phyloP scores from a whole-genome alignment of 2,797 vertebrate species.

The Rhadinocentrus ornatus region DNA sequence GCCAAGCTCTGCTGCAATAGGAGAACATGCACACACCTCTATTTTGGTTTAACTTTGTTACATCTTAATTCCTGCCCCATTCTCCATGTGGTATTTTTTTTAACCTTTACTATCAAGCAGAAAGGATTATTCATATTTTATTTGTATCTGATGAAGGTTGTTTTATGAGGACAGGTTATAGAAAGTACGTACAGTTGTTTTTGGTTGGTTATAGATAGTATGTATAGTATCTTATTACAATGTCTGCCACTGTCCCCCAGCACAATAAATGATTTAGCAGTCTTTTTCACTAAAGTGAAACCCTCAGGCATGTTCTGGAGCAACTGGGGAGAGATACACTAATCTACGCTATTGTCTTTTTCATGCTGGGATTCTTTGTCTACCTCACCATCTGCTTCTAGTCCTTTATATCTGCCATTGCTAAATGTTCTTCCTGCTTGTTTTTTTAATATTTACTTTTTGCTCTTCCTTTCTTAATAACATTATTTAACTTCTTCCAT shows the following conservation, averaged over 20 bases:
- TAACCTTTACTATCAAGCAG: slow-evolving; percentile 19
- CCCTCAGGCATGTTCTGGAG: slow-evolving; percentile 60
- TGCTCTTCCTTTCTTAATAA: not conserved
- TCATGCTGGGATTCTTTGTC: slow-evolving; percentile 27
- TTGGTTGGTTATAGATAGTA: not conserved
- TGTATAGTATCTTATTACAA: slow-evolving; percentile 34
- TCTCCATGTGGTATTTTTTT: slow-evolving; percentile 43
- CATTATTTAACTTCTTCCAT: not conserved
- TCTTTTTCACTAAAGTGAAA: slow-evolving; percentile 59
- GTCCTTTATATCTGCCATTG: slow-evolving; percentile 28
- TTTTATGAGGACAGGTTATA: slow-evolving; percentile 36
- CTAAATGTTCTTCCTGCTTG: slow-evolving; percentile 5
- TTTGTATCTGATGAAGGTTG: slow-evolving; percentile 37
- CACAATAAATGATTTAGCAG: slow-evolving; percentile 47
- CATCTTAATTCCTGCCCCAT: slow-evolving; percentile 55
- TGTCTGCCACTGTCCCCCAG: slow-evolving; percentile 43
- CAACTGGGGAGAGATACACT: slow-evolving; percentile 40
- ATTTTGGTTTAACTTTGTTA: slow-evolving; percentile 45
- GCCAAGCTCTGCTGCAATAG: slow-evolving; percentile 15
- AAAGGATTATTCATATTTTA: slow-evolving; percentile 46
- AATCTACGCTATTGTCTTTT: slow-evolving; percentile 21
- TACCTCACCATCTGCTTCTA: slow-evolving; percentile 10
- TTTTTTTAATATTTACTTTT: not conserved
- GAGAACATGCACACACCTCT: slow-evolving; percentile 21
- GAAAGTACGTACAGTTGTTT: slow-evolving; percentile 30